Evolutionary conservation across 2,113 vertebrate species (phyloP), one percentile per base, ranked within the genome.

Genomic region (Tor tambroides): DNA sequence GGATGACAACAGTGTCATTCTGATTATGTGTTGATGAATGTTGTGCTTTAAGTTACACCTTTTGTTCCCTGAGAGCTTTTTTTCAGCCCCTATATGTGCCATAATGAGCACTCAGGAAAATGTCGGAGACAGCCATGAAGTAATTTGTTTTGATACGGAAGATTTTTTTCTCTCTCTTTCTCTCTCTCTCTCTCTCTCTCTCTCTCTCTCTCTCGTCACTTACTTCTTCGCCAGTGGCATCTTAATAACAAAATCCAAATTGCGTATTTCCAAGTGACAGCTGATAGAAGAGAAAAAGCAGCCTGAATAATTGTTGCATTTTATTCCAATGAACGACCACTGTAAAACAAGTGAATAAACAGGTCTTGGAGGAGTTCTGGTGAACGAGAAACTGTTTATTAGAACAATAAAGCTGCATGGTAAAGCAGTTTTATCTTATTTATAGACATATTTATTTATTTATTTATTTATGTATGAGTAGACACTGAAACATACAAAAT

Each of bases 61-160:
- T 87, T 77, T 82, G 83, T 85, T 87, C 59, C 5, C 61, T 11
- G 26, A 71, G 54, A 83, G 43, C 10, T 74, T 43, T 43, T 49
- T 41, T 77, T 81, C 87, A 77, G 69, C 46, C 26, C 38, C 43
- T 76, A 76, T 74, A 85, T 85, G 26, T 17, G n/a, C 67, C 59
- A 74, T 89, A 84, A 87, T 80, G 54, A 89, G 76, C 30, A 61
- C 72, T 86, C n/a, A 21, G 43, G 28, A 72, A 77, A 74, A 76
- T 54, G 76, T 23, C n/a, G 21, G 54, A 87, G 61, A 89, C 85
- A 87, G 65, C 71, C 14, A 38, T 88, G 78, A 85, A 82, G 49
- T 85, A 83, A 89, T 91, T 88, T 72, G 83, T 87, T 86, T 75
- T 79, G 85, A 88, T 88, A 83, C 51, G 49, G n/a, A 80, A 83